Evolutionary conservation across 2,888 invertebrate genomes (phyloP).

Genomic region (Uloborus plumipes): DNA sequence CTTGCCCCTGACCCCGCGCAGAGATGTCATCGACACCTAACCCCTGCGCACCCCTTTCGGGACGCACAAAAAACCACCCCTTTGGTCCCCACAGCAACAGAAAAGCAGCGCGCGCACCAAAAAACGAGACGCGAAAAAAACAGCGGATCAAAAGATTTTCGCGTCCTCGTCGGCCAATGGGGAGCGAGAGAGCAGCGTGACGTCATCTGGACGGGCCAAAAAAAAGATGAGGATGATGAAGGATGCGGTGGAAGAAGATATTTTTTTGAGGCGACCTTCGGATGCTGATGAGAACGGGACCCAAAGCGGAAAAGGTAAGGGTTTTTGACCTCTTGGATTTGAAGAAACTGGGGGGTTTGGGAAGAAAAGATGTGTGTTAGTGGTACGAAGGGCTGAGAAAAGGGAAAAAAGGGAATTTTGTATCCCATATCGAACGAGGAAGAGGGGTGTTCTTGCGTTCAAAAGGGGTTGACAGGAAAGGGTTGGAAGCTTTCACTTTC

Average conservation of each 20-base stretch:
- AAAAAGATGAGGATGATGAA: slow-evolving; percentile 48
- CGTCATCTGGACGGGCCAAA: slow-evolving; percentile 30
- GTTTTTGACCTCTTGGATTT: slow-evolving; percentile 55
- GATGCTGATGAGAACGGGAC: slow-evolving; percentile 22
- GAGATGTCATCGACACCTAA: slow-evolving; percentile 49
- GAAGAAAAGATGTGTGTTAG: slow-evolving; percentile 46
- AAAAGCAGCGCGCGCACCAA: slow-evolving; percentile 34
- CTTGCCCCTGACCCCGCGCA: slow-evolving; percentile 44
- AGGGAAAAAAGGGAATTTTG: slow-evolving; percentile 12
- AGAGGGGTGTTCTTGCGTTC: slow-evolving; percentile 12
- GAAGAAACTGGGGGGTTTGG: background rate
- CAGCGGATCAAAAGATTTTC: slow-evolving; percentile 26
- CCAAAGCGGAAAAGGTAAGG: slow-evolving; percentile 33
- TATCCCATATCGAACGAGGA: slow-evolving; percentile 5
- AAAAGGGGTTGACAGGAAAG: slow-evolving; percentile 19
- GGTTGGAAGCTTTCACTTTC: slow-evolving; percentile 44
- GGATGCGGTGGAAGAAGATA: slow-evolving; percentile 46
- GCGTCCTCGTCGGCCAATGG: slow-evolving; percentile 32
- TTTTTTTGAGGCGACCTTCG: slow-evolving; percentile 46
- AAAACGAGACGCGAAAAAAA: background rate
- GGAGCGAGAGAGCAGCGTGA: slow-evolving; percentile 9
- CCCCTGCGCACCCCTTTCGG: slow-evolving; percentile 24
- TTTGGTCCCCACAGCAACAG: slow-evolving; percentile 16
- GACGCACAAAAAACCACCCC: slow-evolving; percentile 12
- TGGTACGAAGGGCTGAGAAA: slow-evolving; percentile 27